A percentile compares a stretch with the other conserved stretches of the same genome.
phyloP scores from a whole-genome alignment of 37 sponge, comb jelly and placozoan genomes.

The Axinella damicornis region DNA sequence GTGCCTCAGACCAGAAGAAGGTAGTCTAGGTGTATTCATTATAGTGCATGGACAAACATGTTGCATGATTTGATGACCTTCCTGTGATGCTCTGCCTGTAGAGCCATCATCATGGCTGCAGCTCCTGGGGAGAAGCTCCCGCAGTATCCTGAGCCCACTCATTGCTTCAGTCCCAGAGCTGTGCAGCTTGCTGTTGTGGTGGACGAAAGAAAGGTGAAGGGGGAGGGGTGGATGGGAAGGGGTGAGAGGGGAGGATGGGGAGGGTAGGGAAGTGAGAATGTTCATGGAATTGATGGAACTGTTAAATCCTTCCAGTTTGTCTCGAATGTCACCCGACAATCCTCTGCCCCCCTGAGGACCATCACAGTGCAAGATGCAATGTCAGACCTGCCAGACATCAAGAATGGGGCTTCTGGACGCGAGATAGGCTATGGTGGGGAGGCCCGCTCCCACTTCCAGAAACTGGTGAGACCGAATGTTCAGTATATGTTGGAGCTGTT shows the following conservation, averaged over 20 bases:
- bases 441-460: conserved; percentile 85
- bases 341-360: conserved; percentile 77
- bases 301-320: conserved; percentile 30
- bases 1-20: conserved; percentile 91
- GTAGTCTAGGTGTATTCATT: conserved; percentile 20
- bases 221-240: too few species aligned
- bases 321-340: conserved; percentile 65
- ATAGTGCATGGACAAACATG: background rate
- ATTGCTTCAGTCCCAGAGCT: conserved; percentile 84
- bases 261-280: too few species aligned
- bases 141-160: conserved; percentile 86
- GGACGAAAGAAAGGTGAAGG: conserved; percentile 70
- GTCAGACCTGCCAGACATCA: conserved; percentile 92
- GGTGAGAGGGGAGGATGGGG: too few species aligned
- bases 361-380: conserved; percentile 93
- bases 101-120: conserved; percentile 92
- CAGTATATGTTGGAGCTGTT: background rate
- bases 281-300: too few species aligned
- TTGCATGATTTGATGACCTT: background rate
- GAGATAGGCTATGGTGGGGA: conserved; percentile 86
- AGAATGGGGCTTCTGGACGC: conserved; percentile 80
- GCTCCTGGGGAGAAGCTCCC: conserved; percentile 93
- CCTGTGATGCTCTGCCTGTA: too few species aligned
- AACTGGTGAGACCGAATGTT: conserved; percentile 75
- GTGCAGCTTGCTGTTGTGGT: conserved; percentile 78